phyloP scores from a whole-genome alignment of 2,797 vertebrate genomes.

The Synanceia verrucosa region DNA sequence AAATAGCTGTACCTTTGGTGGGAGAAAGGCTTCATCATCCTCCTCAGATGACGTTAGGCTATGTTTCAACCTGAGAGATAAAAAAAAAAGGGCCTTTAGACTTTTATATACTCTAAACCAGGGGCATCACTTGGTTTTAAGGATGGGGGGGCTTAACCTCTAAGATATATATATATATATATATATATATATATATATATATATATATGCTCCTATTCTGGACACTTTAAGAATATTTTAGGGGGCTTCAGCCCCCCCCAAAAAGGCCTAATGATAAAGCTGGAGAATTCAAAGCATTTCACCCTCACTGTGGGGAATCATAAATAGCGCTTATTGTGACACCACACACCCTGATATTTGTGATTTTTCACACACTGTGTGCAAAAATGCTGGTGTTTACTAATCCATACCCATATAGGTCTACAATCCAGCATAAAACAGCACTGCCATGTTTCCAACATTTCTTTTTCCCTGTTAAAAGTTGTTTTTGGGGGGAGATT shows the following conservation, averaged over 20 bases:
- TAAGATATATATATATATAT: too few species aligned
- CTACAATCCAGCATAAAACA: neutral
- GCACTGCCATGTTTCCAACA: too few species aligned
- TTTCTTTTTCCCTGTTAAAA: too few species aligned
- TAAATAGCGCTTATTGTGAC: neutral
- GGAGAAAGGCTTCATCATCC: slow-evolving; percentile 83
- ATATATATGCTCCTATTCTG: too few species aligned
- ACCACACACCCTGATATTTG: neutral
- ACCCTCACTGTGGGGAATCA: neutral
- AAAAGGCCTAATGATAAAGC: too few species aligned
- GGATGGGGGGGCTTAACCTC: too few species aligned
- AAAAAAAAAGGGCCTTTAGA: slow-evolving; percentile 23
- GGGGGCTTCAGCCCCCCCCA: too few species aligned
- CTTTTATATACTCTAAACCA: neutral
- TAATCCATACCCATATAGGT: neutral
- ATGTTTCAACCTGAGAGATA: slow-evolving; percentile 77
- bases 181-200: too few species aligned
- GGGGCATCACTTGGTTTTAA: too few species aligned
- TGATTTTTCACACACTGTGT: neutral
- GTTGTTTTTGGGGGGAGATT: too few species aligned
- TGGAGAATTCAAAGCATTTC: neutral
- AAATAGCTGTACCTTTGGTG: slow-evolving; percentile 82
- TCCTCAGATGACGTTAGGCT: slow-evolving; percentile 81
- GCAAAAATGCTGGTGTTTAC: neutral
- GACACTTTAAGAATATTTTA: too few species aligned